Evolutionary conservation across 1,140 invertebrate species (phyloP), one percentile per base, ranked within the genome.

Genomic region (Parapsyche elsis): DNA sequence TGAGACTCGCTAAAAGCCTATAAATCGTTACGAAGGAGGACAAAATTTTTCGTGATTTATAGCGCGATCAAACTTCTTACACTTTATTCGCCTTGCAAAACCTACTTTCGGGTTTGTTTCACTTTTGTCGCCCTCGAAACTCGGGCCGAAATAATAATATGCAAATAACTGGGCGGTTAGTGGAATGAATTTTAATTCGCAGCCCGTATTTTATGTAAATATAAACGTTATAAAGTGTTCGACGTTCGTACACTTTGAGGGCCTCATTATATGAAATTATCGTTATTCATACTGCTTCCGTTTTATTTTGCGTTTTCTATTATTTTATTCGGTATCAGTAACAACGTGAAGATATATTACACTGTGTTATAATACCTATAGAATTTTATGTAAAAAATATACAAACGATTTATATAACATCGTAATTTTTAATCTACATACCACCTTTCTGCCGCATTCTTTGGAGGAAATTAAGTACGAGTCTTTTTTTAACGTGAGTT

Each of bases 11-110:
- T 26, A 46, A 77, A 77, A 77, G 75, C 75, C 75, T 77, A 77
- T 77, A 77, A 77, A 77, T 77, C 75, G 75, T 77, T 77, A 67
- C 75, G 53, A 77, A 77, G 26, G 53, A 77, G 49, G 75, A 61
- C 75, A 61, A 77, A 77, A 77, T 77, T 77, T 77, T 77, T 53
- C 45, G 46, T 75, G 73, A 75, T 75, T 75, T 75, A 75, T 75
- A 67, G 64, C 64, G 64, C 64, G 64, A 67, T 67, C 64, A 67
- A 67, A 67, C 64, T 67, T 67, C 21, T 67, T 67, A 21, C 24
- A 26, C 64, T 67, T 67, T 67, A 67, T 67, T 67, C 64, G 23
- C 64, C 64, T 67, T 30, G 64, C 64, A 30, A 30, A 67, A 67
- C 64, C 64, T 30, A 67, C 64, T 67, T 67, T 67, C 64, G 64